These are phyloP conservation scores for Amitus sp. DNA, from an alignment of 2,888 invertebrate species.

Conservation along the genomic window DNA sequence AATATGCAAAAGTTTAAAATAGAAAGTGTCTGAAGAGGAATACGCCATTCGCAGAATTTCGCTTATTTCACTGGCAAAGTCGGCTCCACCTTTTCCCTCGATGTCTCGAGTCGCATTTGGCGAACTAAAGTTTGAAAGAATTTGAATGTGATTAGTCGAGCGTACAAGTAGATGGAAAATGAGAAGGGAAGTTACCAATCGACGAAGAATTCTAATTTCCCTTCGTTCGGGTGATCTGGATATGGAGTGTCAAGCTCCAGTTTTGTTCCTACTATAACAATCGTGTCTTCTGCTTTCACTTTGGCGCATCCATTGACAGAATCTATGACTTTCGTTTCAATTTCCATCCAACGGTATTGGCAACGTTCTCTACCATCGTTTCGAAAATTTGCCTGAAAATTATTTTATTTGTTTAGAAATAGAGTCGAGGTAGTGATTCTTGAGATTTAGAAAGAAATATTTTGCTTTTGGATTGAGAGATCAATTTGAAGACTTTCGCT, in stretches of 20 bases:
- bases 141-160: slow-evolving; percentile 1
- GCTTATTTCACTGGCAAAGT: slow-evolving; percentile 85
- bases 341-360: slow-evolving; percentile 87
- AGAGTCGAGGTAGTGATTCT: not conserved
- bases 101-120: slow-evolving; percentile 97
- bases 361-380: slow-evolving; percentile 83
- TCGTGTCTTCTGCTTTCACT: slow-evolving; percentile 88
- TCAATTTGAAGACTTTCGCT: no score
- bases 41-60: slow-evolving; percentile 84
- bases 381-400: slow-evolving; percentile 81
- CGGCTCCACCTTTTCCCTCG: slow-evolving; percentile 96
- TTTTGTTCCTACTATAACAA: slow-evolving; percentile 92
- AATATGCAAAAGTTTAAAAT: slow-evolving; percentile 84
- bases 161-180: no score
- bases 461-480: no score
- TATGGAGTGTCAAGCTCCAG: slow-evolving; percentile 86
- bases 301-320: slow-evolving; percentile 90
- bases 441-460: not conserved
- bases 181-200: slow-evolving; percentile 78
- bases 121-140: slow-evolving; percentile 76
- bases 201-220: slow-evolving; percentile 94
- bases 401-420: not conserved
- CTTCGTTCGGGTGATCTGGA: slow-evolving; percentile 78
- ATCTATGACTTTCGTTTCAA: slow-evolving; percentile 85
- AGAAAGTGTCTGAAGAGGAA: slow-evolving; percentile 79